A percentile compares a stretch with the other conserved stretches of the same genome.
Evolutionary conservation across 2,888 invertebrate genomes (phyloP).

Genomic region (Odontocerum albicorne): DNA sequence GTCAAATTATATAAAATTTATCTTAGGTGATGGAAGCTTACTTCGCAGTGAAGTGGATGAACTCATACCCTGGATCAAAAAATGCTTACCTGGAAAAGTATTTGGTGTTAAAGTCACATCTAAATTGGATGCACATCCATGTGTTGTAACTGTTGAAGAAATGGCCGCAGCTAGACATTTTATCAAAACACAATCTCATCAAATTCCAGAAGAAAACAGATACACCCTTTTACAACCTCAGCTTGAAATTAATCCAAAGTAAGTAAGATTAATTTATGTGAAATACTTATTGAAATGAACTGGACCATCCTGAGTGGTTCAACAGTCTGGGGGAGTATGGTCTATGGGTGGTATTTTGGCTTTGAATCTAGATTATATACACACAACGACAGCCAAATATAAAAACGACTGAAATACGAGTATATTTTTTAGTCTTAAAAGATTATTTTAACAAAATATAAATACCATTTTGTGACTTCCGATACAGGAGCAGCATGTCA

Average conservation of each 20-base stretch:
- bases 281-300: background rate
- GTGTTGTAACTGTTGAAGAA: slow-evolving; percentile 92
- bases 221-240: slow-evolving; percentile 87
- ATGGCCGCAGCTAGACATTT: slow-evolving; percentile 97
- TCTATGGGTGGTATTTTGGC: no score
- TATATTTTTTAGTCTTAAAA: no score
- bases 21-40: slow-evolving; percentile 55
- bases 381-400: no score
- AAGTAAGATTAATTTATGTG: slow-evolving; percentile 40
- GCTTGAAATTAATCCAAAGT: slow-evolving; percentile 93
- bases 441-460: no score
- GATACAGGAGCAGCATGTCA: no score
- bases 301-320: no score
- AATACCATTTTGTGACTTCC: no score
- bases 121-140: slow-evolving; percentile 87
- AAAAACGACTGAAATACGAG: no score
- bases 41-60: slow-evolving; percentile 75
- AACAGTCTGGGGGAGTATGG: no score
- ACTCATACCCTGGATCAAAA: slow-evolving; percentile 77
- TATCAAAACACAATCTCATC: slow-evolving; percentile 83
- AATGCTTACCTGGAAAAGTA: slow-evolving; percentile 76
- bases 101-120: slow-evolving; percentile 81
- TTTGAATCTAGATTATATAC: no score
- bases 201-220: slow-evolving; percentile 80
- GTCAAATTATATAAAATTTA: no score